A percentile compares a stretch with the other conserved stretches of the same genome.
Evolutionary conservation across 2,113 vertebrate genomes (phyloP).

Genomic region (Toxostoma redivivum): DNA sequence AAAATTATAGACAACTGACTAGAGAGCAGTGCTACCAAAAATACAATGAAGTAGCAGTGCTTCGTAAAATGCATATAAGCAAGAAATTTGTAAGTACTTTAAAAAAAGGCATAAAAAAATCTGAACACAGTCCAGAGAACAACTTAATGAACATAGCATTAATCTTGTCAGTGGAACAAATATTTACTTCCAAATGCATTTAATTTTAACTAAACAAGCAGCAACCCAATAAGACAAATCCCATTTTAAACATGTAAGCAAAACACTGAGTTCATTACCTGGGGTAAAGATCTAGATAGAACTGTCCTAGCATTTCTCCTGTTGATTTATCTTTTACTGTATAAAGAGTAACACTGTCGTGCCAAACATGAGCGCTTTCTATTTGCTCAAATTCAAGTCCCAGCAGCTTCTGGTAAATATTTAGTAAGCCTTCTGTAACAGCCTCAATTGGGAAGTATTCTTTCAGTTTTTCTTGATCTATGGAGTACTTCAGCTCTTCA

Average conservation of each 20-base stretch:
- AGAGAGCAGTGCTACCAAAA: neutral
- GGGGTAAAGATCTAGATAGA: conserved; percentile 93
- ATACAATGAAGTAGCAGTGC: neutral
- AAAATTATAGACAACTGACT: neutral
- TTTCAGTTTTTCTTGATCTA: conserved; percentile 91
- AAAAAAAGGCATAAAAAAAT: neutral
- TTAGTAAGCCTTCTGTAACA: conserved; percentile 86
- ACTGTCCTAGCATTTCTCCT: conserved; percentile 85
- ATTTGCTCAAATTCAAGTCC: conserved; percentile 85
- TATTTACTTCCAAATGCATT: neutral
- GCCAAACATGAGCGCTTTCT: conserved; percentile 82
- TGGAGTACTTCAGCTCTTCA: conserved; percentile 87
- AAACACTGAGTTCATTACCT: conserved; percentile 73
- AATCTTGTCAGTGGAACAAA: neutral
- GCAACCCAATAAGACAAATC: neutral
- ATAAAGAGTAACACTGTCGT: conserved; percentile 83
- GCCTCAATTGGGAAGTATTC: conserved; percentile 91
- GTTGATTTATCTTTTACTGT: conserved; percentile 79
- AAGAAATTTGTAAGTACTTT: neutral
- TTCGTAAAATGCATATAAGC: neutral
- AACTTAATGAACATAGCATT: neutral
- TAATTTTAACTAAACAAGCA: neutral
- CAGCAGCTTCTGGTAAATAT: conserved; percentile 90
- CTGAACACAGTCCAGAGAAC: neutral
- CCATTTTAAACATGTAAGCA: neutral